Percentiles rank a stretch among this genome's conserved stretches.
phyloP scores from a whole-genome alignment of 1,140 invertebrate species.

The Drosophila suzukii region DNA sequence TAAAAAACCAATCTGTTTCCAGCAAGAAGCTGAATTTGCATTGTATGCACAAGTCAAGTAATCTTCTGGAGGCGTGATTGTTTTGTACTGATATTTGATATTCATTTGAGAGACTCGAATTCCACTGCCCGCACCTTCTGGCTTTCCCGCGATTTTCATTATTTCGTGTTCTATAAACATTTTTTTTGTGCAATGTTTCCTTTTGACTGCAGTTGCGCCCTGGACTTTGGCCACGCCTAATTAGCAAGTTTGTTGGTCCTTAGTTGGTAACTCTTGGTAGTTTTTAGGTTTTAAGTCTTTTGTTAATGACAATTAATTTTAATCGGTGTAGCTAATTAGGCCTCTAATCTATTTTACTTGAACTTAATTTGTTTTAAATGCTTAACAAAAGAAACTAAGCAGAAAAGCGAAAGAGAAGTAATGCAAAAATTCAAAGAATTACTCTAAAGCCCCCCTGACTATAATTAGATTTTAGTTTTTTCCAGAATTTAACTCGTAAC shows the following conservation, averaged over 20 bases:
- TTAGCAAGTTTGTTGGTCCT: slow-evolving; percentile 51
- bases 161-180: slow-evolving; percentile 12
- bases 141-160: slow-evolving; percentile 4
- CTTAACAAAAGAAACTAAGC: slow-evolving; percentile 32
- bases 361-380: slow-evolving; percentile 44
- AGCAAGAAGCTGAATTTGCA: not conserved
- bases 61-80: not conserved
- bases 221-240: slow-evolving; percentile 35
- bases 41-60: not conserved
- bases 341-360: slow-evolving; percentile 57
- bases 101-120: slow-evolving; percentile 68
- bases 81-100: slow-evolving; percentile 43
- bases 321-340: slow-evolving; percentile 48
- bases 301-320: slow-evolving; percentile 54
- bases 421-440: slow-evolving; percentile 72
- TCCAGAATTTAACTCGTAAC: slow-evolving; percentile 65
- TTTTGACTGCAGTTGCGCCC: slow-evolving; percentile 38
- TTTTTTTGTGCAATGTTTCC: slow-evolving; percentile 60
- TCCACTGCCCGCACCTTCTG: slow-evolving; percentile 29
- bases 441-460: slow-evolving; percentile 61
- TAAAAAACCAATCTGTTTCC: not conserved
- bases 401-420: slow-evolving; percentile 16
- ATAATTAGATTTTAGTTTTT: slow-evolving; percentile 69
- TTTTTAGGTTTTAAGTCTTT: slow-evolving; percentile 41
- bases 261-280: slow-evolving; percentile 25